phyloP scores from a whole-genome alignment of 1,140 invertebrate genomes.

The Drosophila pallidifrons region DNA sequence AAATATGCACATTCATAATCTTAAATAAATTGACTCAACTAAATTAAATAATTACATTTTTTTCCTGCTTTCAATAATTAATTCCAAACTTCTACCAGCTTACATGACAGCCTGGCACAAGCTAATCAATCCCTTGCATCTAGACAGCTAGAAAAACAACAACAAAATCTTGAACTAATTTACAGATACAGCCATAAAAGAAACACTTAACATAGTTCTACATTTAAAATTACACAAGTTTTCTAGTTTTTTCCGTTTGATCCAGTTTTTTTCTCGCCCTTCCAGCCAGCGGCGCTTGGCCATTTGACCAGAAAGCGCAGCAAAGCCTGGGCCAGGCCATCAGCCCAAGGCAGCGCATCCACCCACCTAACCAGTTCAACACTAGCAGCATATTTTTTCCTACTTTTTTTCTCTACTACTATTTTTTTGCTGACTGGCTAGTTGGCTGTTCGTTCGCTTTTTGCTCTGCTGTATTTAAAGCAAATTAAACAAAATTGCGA shows the following conservation, averaged over 20 bases:
- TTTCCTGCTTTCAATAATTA: not conserved
- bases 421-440: constrained; percentile 28
- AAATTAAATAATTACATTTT: not conserved
- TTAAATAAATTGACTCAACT: not conserved
- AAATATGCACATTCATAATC: too few relatives aligned
- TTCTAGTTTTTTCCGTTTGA: constrained; percentile 20
- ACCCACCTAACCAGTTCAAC: constrained; percentile 66
- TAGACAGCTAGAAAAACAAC: not conserved
- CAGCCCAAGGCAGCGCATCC: constrained; percentile 37
- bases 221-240: constrained; percentile 40
- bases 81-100: not conserved
- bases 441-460: constrained; percentile 31
- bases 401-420: constrained; percentile 11
- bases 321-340: constrained; percentile 1
- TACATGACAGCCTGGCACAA: not conserved
- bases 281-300: constrained; percentile 20
- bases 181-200: constrained; percentile 20
- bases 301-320: constrained; percentile 28
- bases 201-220: constrained; percentile 27
- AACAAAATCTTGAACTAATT: constrained; percentile 19
- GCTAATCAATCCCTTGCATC: constrained; percentile 4
- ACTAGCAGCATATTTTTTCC: constrained; percentile 12
- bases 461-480: constrained; percentile 73
- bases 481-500: constrained; percentile 82
- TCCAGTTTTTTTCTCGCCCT: constrained; percentile 26